Conservation (phyloP, 2,888 invertebrate species). For the Lithophane leautieri region DNA sequence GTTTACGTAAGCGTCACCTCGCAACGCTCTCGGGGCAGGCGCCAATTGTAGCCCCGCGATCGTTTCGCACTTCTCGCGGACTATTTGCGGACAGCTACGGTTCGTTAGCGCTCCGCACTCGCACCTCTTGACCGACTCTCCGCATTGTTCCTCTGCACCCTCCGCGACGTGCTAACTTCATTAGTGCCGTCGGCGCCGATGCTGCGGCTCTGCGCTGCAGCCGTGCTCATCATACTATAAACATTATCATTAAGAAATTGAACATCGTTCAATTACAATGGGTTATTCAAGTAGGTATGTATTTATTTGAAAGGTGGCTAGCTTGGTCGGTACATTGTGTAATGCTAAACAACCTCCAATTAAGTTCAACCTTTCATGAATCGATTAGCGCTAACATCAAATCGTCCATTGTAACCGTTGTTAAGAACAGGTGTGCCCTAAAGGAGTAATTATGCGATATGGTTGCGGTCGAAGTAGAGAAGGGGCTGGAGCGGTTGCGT, state of each 20-base stretch:
- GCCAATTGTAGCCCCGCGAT: conserved; percentile 84
- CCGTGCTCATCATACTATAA: conserved; percentile 31
- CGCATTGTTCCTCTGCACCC: conserved; percentile 73
- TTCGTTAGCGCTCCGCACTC: conserved; percentile 81
- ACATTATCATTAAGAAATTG: conserved; percentile 46
- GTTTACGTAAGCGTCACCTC: conserved; percentile 89
- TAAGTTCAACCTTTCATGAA: conserved; percentile 87
- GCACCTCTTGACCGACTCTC: conserved; percentile 73
- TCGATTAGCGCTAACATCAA: conserved; percentile 81
- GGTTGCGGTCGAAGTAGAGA: conserved; percentile 83
- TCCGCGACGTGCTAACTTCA: conserved; percentile 71
- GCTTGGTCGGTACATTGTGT: conserved; percentile 72
- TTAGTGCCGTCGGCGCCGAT: conserved; percentile 59
- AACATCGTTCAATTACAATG: conserved; percentile 57
- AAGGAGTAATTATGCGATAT: conserved; percentile 88
- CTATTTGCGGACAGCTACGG: conserved; percentile 83
- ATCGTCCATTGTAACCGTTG: conserved; percentile 82
- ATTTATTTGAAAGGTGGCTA: conserved; percentile 64
- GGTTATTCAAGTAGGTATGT: conserved; percentile 47
- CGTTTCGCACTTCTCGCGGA: conserved; percentile 87
- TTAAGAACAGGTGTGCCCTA: conserved; percentile 87
- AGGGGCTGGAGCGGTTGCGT: conserved; percentile 89
- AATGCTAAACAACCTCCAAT: conserved; percentile 79
- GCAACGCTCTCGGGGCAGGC: conserved; percentile 85
- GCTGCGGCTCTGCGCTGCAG: conserved; percentile 26